Base-by-base conservation (phyloP, 2,888 invertebrate genomes). In the Andrena fulva region DNA sequence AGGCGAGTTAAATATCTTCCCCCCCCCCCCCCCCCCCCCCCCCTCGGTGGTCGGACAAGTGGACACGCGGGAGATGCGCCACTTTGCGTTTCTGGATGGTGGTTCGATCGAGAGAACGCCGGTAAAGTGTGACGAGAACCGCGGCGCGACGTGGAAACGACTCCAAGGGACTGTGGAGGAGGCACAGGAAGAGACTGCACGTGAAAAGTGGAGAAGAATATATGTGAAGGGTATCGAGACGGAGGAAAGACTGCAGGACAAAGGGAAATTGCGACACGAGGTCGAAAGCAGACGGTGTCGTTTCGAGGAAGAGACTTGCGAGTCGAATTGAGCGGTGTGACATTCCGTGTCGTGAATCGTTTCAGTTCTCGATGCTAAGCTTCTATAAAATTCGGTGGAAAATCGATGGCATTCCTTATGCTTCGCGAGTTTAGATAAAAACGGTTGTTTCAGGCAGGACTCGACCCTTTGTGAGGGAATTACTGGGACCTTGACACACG, bases 261-360 rank as follows among this genome's bases (percentile, higher is more conserved):
- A 31, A 16, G 62, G 8, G 50, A 52, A 31, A 52, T 8, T 27
- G 64, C 52, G 54, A 52, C 64, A 64, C 35, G 31, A 66, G 31
- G 24, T 59, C 31, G 59, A 70, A 70, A 60, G 27, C 56, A 67
- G 24, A 66, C 56, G 20, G 56, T 52, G 42, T 56, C n/a, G 52
- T 77, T 20, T 29, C 31, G 33, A n/a, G 33, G 52, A 60, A 74
- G 48, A 50, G 8, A 20, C 31, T 31, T 7, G 33, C 16, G 8
- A 12, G 8, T 16, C 2, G 52, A n/a, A 2, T 7, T 8, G 20
- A n/a, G 20, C 54, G 24, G 24, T 24, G 20, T 8, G 20, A 20
- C 8, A 8, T 8, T 20, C 20, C 54, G 24, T 4, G n/a, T n/a
- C 54, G 54, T 20, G 42, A 54, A 54, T 54, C 20, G n/a, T 20